Base-by-base conservation (phyloP, 1,140 invertebrate species). In the Chrysomallon squamiferum region DNA sequence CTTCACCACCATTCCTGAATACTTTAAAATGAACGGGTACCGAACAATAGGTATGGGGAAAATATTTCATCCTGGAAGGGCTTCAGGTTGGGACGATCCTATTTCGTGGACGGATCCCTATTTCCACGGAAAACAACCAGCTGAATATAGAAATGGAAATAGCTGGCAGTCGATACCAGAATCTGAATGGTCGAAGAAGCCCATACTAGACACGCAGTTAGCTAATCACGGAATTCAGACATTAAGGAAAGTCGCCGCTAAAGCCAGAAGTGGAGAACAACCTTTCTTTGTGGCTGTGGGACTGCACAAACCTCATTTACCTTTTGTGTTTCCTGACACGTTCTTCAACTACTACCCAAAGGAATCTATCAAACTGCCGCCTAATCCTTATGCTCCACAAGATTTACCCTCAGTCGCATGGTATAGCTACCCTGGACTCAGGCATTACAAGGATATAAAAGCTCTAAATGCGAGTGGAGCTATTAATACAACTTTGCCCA, bases 1-100 rank as follows among this genome's bases (percentile, higher is more conserved):
- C 85, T 95, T 91, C 75, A 93, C 91, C 25, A 95, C 93, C 1
- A 73, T 95, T 30, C 93, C 94, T 0, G 90, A 95, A 77, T 88
- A 92, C 84, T 91, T 95, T 69, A 94, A 92, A 86, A 86, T 91
- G 71, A 87, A 92, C 78, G 92, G 92, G 6, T 95, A 93, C 74
- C 86, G 87, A 47, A 93, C 93, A 0, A 89, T 89, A 72, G 92
- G 92, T 9, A 86, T 93, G 66, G 93, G 93, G 35, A 95, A 95
- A 88, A 86, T 95, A 25, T 95, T 95, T 82, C 90, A 91, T 81
- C 89, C 89, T 74, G 89, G 90, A 15, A 4, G 15, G 20, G 62
- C 61, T 2, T 65, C 35, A 13, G 32, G 33, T 7, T 15, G 32
- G 11, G 62, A 64, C n/a, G 66, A 68, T 47, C 62, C 68, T 0